Base-by-base conservation (phyloP, 2,888 invertebrate species). In the Drosophila diplacantha region DNA sequence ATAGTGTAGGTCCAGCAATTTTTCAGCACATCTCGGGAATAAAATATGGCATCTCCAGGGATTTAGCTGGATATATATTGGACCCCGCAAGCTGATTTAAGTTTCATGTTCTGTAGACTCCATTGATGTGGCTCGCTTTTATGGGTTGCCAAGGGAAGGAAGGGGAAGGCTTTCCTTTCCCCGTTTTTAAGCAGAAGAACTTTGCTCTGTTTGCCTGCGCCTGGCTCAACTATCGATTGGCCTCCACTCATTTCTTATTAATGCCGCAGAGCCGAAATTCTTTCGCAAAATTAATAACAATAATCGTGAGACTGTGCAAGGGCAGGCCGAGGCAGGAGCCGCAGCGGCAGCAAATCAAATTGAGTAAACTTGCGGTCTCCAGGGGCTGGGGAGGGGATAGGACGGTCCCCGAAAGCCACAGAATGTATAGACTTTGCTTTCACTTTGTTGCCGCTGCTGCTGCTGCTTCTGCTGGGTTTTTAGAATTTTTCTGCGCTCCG, bases 251-350 rank as follows among this genome's bases (percentile, higher is more conserved):
- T 62, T 54, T 47, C 62, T 53, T 63, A 63, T 63, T 62, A 63
- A 62, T 62, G 62, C 63, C 63, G n/a, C 61, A 44, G 54, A 61
- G 29, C 64, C 56, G 38, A 60, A 74, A 61, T 79, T 76, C 76
- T 68, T 79, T 62, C 14, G 18, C 58, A 76, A 72, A 74, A 74
- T 79, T 76, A 74, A 79, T 76, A 79, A 76, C 67, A 76, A 66
- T 64, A 65, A 74, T 76, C 72, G 71, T 44, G 53, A 61, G 71
- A 32, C 39, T 16, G 11, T 26, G 43, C 43, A 16, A 12, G 43
- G 43, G 43, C 16, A 9, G 26, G 16, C 11, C 11, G 18, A 12
- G 20, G 37, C 18, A 11, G 37, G 39, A 16, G n/a, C 29, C 11
- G 37, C 24, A 7, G 29, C 24, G 46, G 60, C 60, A 60, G 61